phyloP scores from a whole-genome alignment of 2,888 invertebrate genomes.

The Monochamus alternatus region DNA sequence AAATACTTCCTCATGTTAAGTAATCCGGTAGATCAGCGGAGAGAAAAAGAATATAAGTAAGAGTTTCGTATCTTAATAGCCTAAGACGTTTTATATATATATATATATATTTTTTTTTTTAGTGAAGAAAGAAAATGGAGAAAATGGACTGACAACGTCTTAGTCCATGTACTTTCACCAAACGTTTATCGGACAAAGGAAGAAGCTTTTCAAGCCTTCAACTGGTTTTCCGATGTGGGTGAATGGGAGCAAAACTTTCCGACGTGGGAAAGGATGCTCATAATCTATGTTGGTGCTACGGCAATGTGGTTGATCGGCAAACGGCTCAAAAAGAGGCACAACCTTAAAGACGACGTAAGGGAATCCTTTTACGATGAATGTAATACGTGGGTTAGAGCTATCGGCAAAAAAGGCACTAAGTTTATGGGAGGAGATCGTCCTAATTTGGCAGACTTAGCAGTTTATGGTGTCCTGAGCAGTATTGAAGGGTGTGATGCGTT shows the following conservation, averaged over 20 bases:
- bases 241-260: conserved; percentile 94
- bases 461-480: conserved; percentile 92
- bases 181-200: conserved; percentile 92
- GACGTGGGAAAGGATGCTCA: conserved; percentile 86
- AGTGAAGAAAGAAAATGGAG: conserved; percentile 97
- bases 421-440: conserved; percentile 93
- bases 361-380: conserved; percentile 92
- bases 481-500: conserved; percentile 96
- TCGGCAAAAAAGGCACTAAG: conserved; percentile 79
- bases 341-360: conserved; percentile 90
- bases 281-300: conserved; percentile 93
- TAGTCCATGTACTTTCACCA: conserved; percentile 95
- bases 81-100: conserved; percentile 9
- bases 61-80: conserved; percentile 51
- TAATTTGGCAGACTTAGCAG: conserved; percentile 92
- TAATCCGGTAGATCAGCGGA: conserved; percentile 70
- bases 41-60: conserved; percentile 76
- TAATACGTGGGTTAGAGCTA: conserved; percentile 82
- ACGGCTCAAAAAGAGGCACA: conserved; percentile 88
- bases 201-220: conserved; percentile 93
- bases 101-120: no score
- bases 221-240: conserved; percentile 94
- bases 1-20: conserved; percentile 91
- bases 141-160: conserved; percentile 92
- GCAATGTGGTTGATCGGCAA: conserved; percentile 97